Percentiles rank a stretch among this genome's conserved stretches.
phyloP scores from a whole-genome alignment of 2,797 vertebrate genomes.

The Rhabdomys pumilio region DNA sequence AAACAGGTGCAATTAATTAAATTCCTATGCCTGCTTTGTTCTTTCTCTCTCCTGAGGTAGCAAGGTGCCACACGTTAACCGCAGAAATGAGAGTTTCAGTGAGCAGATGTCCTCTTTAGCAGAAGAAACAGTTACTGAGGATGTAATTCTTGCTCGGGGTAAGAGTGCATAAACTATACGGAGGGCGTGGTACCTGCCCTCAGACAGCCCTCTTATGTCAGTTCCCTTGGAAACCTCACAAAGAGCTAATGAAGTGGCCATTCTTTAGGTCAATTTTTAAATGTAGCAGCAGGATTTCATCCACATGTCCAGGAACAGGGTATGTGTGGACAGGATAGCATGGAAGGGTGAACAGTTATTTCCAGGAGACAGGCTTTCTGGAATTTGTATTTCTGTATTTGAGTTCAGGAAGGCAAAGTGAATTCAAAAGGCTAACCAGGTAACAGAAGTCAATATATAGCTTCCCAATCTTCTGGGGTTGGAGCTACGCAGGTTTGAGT shows the following conservation, averaged over 20 bases:
- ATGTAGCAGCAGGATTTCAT: constrained; percentile 5
- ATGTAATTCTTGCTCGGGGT: background rate
- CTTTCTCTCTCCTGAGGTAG: background rate
- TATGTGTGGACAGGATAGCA: background rate
- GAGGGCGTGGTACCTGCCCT: background rate
- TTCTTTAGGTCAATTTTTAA: background rate
- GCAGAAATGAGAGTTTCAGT: background rate
- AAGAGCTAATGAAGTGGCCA: background rate
- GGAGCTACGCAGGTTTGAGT: background rate
- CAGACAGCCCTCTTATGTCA: background rate
- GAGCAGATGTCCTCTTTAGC: background rate
- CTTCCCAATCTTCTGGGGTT: constrained; percentile 19
- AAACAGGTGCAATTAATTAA: constrained; percentile 36
- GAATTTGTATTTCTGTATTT: constrained; percentile 44
- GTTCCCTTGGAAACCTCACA: background rate
- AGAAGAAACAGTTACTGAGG: background rate
- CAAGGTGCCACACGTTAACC: background rate
- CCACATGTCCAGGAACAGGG: background rate
- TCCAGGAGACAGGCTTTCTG: background rate
- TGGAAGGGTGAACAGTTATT: background rate
- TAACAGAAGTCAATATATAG: background rate
- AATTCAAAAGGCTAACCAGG: background rate
- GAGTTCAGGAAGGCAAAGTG: background rate
- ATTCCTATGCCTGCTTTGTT: background rate
- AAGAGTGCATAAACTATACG: background rate